A percentile compares a stretch with the other conserved stretches of the same genome.
phyloP scores from a whole-genome alignment of 2,113 vertebrate species.

The Cnemophilus loriae region DNA sequence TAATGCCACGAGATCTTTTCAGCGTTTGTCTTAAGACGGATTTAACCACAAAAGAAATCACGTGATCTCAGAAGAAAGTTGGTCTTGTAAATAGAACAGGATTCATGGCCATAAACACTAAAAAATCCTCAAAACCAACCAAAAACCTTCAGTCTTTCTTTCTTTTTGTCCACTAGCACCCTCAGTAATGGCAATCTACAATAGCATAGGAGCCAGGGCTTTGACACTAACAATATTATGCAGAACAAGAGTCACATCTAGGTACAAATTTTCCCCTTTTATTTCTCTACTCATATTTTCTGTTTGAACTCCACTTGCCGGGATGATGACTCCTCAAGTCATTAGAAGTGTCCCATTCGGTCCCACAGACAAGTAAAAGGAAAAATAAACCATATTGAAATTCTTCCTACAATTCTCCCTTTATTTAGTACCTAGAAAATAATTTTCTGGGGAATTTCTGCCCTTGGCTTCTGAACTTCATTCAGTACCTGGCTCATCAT shows the following conservation, averaged over 20 bases:
- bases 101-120: not conserved
- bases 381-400: not conserved
- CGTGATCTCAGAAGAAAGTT: not conserved
- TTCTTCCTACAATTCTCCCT: not conserved
- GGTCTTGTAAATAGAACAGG: not conserved
- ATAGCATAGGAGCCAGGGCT: not conserved
- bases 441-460: not conserved
- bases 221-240: slow-evolving; percentile 32
- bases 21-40: not conserved
- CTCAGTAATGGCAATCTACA: slow-evolving; percentile 30
- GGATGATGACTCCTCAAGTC: not conserved
- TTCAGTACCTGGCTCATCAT: not conserved
- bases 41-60: slow-evolving; percentile 19
- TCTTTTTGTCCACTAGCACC: not conserved
- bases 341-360: slow-evolving; percentile 19
- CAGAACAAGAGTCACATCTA: slow-evolving; percentile 27
- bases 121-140: not conserved
- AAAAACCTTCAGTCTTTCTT: not conserved
- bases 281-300: slow-evolving; percentile 38
- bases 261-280: slow-evolving; percentile 14
- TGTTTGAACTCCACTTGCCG: slow-evolving; percentile 7
- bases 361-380: slow-evolving; percentile 32
- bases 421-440: not conserved
- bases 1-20: not conserved
- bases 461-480: not conserved